A percentile compares a stretch with the other conserved stretches of the same genome.
Conservation (phyloP, 2,888 invertebrate genomes). For the Neoaliturus tenellus region DNA sequence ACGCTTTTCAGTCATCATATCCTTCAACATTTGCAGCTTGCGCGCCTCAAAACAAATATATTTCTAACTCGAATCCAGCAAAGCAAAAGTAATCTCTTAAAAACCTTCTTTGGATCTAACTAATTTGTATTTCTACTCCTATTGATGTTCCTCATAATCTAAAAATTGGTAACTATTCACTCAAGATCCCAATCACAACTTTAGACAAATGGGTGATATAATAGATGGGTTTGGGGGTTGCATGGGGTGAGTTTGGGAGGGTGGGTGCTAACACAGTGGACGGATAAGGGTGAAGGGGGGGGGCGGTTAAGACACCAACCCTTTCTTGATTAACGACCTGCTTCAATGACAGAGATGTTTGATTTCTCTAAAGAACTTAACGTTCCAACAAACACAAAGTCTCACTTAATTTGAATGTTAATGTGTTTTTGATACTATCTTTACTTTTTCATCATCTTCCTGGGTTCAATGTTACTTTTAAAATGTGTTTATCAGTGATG, state of each 20-base stretch:
- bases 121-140: too few relatives aligned
- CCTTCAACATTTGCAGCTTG: too few relatives aligned
- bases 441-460: not conserved
- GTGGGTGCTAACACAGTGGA: not conserved
- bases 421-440: not conserved
- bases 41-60: too few relatives aligned
- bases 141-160: too few relatives aligned
- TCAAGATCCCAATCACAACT: too few relatives aligned
- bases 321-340: conserved; percentile 21
- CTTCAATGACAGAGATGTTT: not conserved
- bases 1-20: too few relatives aligned
- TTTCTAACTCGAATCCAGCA: too few relatives aligned
- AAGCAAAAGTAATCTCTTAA: too few relatives aligned
- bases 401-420: not conserved
- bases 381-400: not conserved
- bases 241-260: not conserved
- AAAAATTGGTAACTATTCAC: too few relatives aligned
- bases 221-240: not conserved
- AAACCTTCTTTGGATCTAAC: too few relatives aligned
- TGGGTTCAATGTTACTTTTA: not conserved
- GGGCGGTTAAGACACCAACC: conserved; percentile 7
- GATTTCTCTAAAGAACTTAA: not conserved
- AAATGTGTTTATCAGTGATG: too few relatives aligned
- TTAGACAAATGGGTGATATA: conserved; percentile 21
- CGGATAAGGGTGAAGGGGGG: not conserved